Percentiles rank a stretch among this genome's conserved stretches.
Conservation (phyloP, 2,888 invertebrate genomes). For the Gymnocheta viridis region DNA sequence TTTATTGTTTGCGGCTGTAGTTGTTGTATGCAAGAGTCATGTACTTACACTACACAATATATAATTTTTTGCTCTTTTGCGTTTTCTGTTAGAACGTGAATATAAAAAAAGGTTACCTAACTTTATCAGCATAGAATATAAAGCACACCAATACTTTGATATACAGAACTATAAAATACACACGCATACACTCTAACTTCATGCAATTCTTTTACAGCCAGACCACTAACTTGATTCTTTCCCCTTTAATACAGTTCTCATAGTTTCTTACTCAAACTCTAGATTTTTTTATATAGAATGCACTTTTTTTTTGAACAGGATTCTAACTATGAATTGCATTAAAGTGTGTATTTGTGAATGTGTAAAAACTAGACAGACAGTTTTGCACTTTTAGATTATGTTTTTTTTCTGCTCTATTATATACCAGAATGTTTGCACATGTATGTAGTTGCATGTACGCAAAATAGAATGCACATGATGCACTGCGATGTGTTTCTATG, state of each 20-base stretch:
- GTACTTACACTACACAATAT: background rate
- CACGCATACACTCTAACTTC: background rate
- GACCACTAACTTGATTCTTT: constrained; percentile 14
- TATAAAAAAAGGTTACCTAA: constrained; percentile 47
- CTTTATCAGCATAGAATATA: constrained; percentile 35
- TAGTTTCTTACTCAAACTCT: constrained; percentile 40
- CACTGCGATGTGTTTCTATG: background rate
- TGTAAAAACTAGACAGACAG: background rate
- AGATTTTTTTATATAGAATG: background rate
- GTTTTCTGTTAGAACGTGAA: constrained; percentile 28
- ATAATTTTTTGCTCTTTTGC: background rate
- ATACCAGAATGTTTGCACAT: background rate
- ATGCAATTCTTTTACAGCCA: background rate
- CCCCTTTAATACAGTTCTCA: constrained; percentile 9
- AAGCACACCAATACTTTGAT: constrained; percentile 35
- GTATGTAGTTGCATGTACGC: background rate
- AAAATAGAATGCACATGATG: constrained; percentile 41
- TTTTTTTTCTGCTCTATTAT: background rate
- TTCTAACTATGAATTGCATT: constrained; percentile 50
- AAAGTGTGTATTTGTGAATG: background rate
- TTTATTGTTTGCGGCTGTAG: constrained; percentile 10
- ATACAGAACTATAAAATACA: background rate
- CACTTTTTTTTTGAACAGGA: constrained; percentile 17
- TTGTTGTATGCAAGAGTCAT: constrained; percentile 19
- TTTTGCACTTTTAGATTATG: background rate